phyloP scores from a whole-genome alignment of 2,113 vertebrate species.

The Sphaerodactylus townsendi region DNA sequence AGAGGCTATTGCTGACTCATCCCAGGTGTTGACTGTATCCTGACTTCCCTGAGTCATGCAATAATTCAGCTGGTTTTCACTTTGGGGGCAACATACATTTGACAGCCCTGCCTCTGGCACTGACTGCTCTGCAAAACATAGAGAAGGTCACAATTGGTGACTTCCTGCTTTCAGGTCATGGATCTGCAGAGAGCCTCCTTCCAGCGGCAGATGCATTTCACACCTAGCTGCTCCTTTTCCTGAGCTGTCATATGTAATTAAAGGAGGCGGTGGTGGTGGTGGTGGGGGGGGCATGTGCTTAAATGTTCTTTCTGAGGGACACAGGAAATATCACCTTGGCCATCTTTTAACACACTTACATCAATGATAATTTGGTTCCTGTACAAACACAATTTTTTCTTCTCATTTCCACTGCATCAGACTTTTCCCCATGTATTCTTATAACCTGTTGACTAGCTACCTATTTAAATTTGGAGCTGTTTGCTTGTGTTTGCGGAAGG shows the following conservation, averaged over 20 bases:
- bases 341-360: slow-evolving; percentile 47
- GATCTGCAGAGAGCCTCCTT: slow-evolving; percentile 50
- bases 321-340: slow-evolving; percentile 44
- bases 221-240: slow-evolving; percentile 74
- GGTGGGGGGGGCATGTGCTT: slow-evolving; percentile 50
- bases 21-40: fast-evolving
- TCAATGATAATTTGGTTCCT: neutral
- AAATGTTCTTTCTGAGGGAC: slow-evolving; percentile 46
- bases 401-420: neutral
- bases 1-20: neutral
- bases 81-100: slow-evolving; percentile 33
- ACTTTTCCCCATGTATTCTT: neutral
- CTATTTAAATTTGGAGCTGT: neutral
- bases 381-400: slow-evolving; percentile 37
- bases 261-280: too few species aligned
- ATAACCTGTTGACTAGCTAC: neutral
- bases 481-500: neutral
- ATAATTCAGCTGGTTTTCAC: slow-evolving; percentile 39
- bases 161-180: slow-evolving; percentile 39
- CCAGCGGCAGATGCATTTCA: slow-evolving; percentile 61
- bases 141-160: slow-evolving; percentile 55
- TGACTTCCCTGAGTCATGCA: neutral
- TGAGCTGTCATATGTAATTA: slow-evolving; percentile 71
- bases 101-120: slow-evolving; percentile 53
- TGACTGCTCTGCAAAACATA: slow-evolving; percentile 49